Evolutionary conservation across 2,888 invertebrate species (phyloP), one percentile per base, ranked within the genome.

Genomic region (Epicampocera succincta): DNA sequence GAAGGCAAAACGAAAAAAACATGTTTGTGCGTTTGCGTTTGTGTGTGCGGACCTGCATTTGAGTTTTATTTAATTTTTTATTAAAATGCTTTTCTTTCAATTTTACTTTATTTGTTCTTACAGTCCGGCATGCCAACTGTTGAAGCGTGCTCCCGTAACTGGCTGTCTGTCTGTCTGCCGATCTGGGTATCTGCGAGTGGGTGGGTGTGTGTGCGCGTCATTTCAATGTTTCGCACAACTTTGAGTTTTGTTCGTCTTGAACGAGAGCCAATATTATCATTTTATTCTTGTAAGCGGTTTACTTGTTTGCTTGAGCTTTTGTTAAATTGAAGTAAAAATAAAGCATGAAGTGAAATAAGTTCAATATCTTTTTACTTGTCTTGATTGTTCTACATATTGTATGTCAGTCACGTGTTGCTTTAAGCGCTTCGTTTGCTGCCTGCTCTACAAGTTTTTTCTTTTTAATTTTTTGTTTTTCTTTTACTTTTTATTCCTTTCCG

Each of bases 321-420:
- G 68, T 68, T 63, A 44, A 63, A 63, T 81, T 42, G 33, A 58
- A 58, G 42, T 40, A 66, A 58, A 74, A 54, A 56, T 58, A 12
- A 29, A 25, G 13, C n/a, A 50, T 19, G 60, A 63, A 68, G 48
- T 63, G 52, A 69, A 74, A 80, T 68, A 68, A 76, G 46, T 71
- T 78, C 73, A 69, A 74, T 74, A 66, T 21, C 48, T 68, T 60
- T 66, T 61, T 68, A 12, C 38, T 61, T 76, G 60, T 42, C 72
- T 66, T 69, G 76, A 74, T 74, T 82, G 69, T 71, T 82, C 60
- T 82, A 66, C 71, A 82, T 78, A 78, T 78, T 78, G 74, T 71
- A 82, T 82, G 82, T 78, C 82, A 82, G 82, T 82, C 78, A 82
- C 82, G 82, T 82, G 82, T 78, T 82, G 82, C 82, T 82, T 78